Base-by-base conservation (phyloP, 2,888 invertebrate genomes). In the Trachelus troglodyta region DNA sequence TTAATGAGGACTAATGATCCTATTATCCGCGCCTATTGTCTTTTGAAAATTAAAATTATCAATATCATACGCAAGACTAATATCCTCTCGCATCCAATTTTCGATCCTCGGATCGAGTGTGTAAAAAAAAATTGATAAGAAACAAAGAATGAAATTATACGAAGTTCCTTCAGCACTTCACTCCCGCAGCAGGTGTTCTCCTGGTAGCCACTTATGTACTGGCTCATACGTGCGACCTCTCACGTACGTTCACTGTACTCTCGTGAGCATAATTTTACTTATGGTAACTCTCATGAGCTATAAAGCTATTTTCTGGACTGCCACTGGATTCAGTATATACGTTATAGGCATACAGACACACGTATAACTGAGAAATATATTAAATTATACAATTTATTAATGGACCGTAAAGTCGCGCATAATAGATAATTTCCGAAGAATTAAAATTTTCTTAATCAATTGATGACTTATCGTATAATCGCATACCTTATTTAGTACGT, bases 1-100 rank as follows among this genome's bases (percentile, higher is more conserved):
- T 23, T 74, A 74, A 74, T n/a, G 74, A 74, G n/a, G 34, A 30
- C 74, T 74, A 74, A 74, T n/a, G 74, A 34, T 35, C 34, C 15
- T 0, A 74, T 35, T 35, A 23, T 34, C 6, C 35, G 6, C 4
- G 3, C 12, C n/a, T 23, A 35, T 74, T 74, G 74, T 74, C 74
- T 74, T 74, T 35, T 12, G 12, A 30, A 34, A 23, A 34, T 30
- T n/a, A 35, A 23, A 34, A 74, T 23, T 34, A 23, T 34, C n/a
- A 74, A n/a, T n/a, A 40, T 23, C 37, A 3, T 23, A 33, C 35
- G 1, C 23, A 0, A 34, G 11, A 12, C 34, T 15, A n/a, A 71
- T 15, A 23, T 56, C 15, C 40, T 40, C 12, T 12, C 40, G 12
- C 12, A 40, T 15, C 2, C 15, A 6, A 23, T 56, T 56, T 56